phyloP scores from a whole-genome alignment of 2,113 vertebrate genomes.

The Periophthalmus modestus region DNA sequence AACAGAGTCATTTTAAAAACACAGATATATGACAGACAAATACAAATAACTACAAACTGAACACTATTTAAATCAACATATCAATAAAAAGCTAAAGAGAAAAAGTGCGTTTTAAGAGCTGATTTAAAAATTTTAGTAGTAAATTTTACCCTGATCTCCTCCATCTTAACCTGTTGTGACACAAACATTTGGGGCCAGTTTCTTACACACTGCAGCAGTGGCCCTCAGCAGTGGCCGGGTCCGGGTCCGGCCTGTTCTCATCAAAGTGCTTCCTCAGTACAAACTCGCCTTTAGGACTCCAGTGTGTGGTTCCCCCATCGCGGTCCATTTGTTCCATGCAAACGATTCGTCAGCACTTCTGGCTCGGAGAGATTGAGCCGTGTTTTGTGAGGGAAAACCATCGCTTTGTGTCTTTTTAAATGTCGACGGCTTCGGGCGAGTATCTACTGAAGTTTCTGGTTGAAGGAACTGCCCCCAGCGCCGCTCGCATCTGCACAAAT shows the following conservation, averaged over 20 bases:
- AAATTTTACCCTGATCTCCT: too few relatives aligned
- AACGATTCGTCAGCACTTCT: constrained; percentile 60
- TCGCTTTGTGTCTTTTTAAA: constrained; percentile 43
- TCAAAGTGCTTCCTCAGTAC: constrained; percentile 37
- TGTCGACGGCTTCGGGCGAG: constrained; percentile 45
- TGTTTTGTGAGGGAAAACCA: constrained; percentile 38
- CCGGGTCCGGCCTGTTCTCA: constrained; percentile 24
- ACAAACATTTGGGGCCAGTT: background rate
- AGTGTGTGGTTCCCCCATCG: constrained; percentile 25
- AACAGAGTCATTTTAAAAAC: too few relatives aligned
- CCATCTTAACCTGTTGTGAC: background rate
- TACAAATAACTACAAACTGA: too few relatives aligned
- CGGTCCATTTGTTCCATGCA: constrained; percentile 46
- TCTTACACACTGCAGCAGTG: background rate
- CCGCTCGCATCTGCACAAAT: constrained; percentile 39
- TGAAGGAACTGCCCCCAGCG: constrained; percentile 55
- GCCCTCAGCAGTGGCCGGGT: constrained; percentile 10
- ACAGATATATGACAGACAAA: too few relatives aligned
- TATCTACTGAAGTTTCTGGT: constrained; percentile 46
- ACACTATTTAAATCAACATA: too few relatives aligned
- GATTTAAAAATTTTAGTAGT: too few relatives aligned
- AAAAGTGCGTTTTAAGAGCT: too few relatives aligned
- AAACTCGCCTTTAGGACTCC: constrained; percentile 29
- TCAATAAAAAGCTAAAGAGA: too few relatives aligned
- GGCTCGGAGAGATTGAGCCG: constrained; percentile 27